A percentile compares a stretch with the other conserved stretches of the same genome.
Evolutionary conservation across 2,888 invertebrate species (phyloP).

Genomic region (Micropterix aruncella): DNA sequence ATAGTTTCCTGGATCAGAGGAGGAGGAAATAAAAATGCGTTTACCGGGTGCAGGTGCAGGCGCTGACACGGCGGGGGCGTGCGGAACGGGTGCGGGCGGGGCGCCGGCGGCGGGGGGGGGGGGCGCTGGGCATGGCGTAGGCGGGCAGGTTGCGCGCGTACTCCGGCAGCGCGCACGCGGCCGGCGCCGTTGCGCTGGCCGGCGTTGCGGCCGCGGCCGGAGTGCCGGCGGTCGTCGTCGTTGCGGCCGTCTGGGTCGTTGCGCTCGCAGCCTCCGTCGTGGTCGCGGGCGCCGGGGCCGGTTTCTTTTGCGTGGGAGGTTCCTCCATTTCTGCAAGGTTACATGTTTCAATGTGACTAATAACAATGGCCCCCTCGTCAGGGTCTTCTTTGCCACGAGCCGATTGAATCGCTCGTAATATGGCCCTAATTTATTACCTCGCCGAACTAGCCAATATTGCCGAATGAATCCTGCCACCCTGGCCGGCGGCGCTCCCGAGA

Average conservation of each 20-base stretch:
- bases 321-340: conserved; percentile 43
- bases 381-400: no score
- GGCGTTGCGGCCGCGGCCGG: conserved; percentile 30
- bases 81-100: conserved; percentile 7
- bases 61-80: conserved; percentile 5
- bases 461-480: no score
- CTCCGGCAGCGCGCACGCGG: conserved; percentile 27
- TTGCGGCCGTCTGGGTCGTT: not conserved
- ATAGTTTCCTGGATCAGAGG: no score
- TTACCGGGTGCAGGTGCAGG: not conserved
- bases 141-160: conserved; percentile 26
- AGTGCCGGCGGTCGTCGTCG: not conserved
- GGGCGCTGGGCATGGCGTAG: conserved; percentile 23
- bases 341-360: no score
- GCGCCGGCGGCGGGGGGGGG: conserved; percentile 16
- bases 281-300: conserved; percentile 17
- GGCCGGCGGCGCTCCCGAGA: no score
- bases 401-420: no score
- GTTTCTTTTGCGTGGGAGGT: conserved; percentile 25
- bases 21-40: no score
- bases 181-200: conserved; percentile 20
- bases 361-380: no score
- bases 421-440: no score
- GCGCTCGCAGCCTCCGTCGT: not conserved
- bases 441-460: no score